A percentile compares a stretch with the other conserved stretches of the same genome.
Conservation (phyloP, 2,888 invertebrate species). For the Chaetogeoica ovagalla region DNA sequence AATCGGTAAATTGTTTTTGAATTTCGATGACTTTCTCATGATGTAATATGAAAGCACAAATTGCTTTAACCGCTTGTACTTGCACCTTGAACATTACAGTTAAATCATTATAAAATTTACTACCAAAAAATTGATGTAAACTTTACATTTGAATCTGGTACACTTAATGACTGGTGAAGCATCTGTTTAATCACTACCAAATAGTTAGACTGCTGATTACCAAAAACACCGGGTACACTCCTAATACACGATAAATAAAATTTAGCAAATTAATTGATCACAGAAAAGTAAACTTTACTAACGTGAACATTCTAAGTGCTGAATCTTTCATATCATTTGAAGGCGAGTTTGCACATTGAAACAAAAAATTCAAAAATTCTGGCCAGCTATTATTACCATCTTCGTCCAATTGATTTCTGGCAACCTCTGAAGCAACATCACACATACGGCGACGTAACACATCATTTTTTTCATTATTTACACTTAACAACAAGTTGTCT, state of each 20-base stretch:
- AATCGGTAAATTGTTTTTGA: constrained; percentile 83
- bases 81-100: constrained; percentile 62
- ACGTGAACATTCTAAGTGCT: constrained; percentile 93
- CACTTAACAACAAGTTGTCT: constrained; percentile 79
- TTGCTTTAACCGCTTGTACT: constrained; percentile 80
- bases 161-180: constrained; percentile 72
- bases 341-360: constrained; percentile 87
- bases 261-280: background rate
- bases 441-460: constrained; percentile 84
- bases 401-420: constrained; percentile 90
- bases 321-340: constrained; percentile 85
- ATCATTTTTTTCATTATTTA: constrained; percentile 81
- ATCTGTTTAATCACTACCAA: constrained; percentile 93
- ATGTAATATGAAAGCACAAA: constrained; percentile 84
- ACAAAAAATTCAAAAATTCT: constrained; percentile 87
- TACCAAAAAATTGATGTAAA: background rate
- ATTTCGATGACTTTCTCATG: constrained; percentile 93
- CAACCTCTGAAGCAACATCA: constrained; percentile 94
- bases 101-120: constrained; percentile 3
- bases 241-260: constrained; percentile 61
- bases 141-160: constrained; percentile 49
- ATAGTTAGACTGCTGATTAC: constrained; percentile 89
- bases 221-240: constrained; percentile 94
- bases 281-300: constrained; percentile 59
- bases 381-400: constrained; percentile 97